Base-by-base conservation (phyloP, 2,797 vertebrate species). In the Gymnocypris eckloni region DNA sequence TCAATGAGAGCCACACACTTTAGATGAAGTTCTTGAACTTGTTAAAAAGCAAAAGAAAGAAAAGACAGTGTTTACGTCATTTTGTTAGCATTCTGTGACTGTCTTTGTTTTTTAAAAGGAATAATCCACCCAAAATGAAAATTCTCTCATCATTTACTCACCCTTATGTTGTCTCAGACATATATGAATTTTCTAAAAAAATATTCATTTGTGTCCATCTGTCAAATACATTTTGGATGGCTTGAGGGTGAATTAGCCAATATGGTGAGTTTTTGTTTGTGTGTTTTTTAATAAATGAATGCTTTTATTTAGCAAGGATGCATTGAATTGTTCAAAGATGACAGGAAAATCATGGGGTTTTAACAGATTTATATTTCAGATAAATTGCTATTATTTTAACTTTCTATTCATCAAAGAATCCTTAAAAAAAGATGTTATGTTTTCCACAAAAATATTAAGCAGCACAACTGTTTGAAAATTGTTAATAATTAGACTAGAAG, bases 1-100 rank as follows among this genome's bases (percentile, higher is more conserved):
- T 87, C 70, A 87, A 87, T 86, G 50, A 87, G 85, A 90, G 67
- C 80, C 20, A 37, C 70, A 79, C 73, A 87, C 67, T 89, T 86
- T 70, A 88, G 73, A 86, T 88, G 80, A 82, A 88, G 86, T 85
- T 86, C 15, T 37, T 82, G 43, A 85, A 84, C 73, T 56, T 61
- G 45, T 73, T 84, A 76, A 86, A 88, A 43, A 79, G 76, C 28
- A 72, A 72, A 39, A 56, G 28, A 33, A 33, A 71, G 3, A 61
- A 82, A 41, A 79, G 64, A 81, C 61, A 73, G 22, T 9, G 50
- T 71, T 82, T 56, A 56, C 9, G 12, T n/a, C 6, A 20, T 82
- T 82, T 43, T 20, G 50, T 16, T 39, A 54, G 48, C 33, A 39
- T 41, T 81, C 45, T 22, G 6, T 69, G 64, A 1, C 11, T 52